Percentiles rank a stretch among this genome's conserved stretches.
phyloP scores from a whole-genome alignment of 2,797 vertebrate species.

The Myotis myotis region DNA sequence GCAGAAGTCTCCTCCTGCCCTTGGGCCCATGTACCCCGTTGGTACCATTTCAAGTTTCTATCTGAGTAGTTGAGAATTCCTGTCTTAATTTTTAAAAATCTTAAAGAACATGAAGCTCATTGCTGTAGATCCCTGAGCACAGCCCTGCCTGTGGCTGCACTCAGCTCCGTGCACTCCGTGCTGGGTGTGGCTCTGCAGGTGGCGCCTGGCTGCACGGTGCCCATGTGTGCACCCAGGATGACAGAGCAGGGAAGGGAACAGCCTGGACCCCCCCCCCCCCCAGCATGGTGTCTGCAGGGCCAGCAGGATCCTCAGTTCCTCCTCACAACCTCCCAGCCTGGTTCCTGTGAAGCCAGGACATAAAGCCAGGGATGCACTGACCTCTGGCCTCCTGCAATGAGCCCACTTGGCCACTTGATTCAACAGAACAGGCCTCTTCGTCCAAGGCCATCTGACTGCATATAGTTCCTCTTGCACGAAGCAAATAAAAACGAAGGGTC shows the following conservation, averaged over 20 bases:
- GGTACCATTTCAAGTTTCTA: neutral
- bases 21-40: fast-evolving
- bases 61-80: neutral
- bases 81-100: neutral
- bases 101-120: fast-evolving
- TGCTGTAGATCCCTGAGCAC: too few relatives aligned
- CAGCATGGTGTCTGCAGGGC: neutral
- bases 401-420: fast-evolving
- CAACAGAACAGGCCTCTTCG: neutral
- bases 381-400: neutral
- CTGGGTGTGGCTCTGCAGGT: neutral
- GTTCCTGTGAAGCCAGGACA: too few relatives aligned
- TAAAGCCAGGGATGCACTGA: fast-evolving
- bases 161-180: too few relatives aligned
- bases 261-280: neutral
- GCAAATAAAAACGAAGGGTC: neutral
- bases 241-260: neutral
- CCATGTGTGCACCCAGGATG: neutral
- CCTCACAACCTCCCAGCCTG: fast-evolving
- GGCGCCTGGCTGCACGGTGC: too few relatives aligned
- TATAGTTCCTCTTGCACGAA: neutral
- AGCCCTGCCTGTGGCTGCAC: too few relatives aligned
- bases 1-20: neutral
- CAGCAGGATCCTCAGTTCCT: neutral
- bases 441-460: neutral